Evolutionary conservation across 2,888 invertebrate genomes (phyloP), one percentile per base, ranked within the genome.

Genomic region (Coelopa pilipes): DNA sequence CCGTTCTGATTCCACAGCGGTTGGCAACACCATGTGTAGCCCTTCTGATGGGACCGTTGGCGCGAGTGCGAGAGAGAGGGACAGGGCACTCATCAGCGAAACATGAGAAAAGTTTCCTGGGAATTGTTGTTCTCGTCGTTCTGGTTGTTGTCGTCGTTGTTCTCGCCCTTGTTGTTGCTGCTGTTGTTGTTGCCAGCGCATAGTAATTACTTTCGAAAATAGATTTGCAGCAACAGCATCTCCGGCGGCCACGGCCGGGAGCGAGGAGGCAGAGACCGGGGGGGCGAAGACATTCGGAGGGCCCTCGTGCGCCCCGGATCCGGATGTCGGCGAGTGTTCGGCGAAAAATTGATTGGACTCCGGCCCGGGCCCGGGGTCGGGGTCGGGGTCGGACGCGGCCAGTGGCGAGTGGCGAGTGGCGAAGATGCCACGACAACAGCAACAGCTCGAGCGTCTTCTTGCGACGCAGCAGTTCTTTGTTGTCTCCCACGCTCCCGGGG

Each of bases 381-480:
- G 34, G 2, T 34, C n/a, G n/a, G n/a, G n/a, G n/a, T 34, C 34
- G 4, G 4, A 2, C 34, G 34, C 34, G 34, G 34, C 7, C 34
- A 34, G 34, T 34, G 34, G 34, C 34, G n/a, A n/a, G n/a, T n/a
- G n/a, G n/a, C n/a, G n/a, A n/a, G n/a, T n/a, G n/a, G n/a, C 7
- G 46, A 63, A 21, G 5, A 63, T 72, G 70, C 72, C 73, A 66
- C 68, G 63, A 13, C 68, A 76, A 60, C 72, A 72, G 21, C 34
- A 68, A 65, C 57, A 71, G 57, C 24, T 62, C 24, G 47, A 49
- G 47, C 57, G 49, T 11, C 10, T 34, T 34, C 2, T 7, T 34
- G 7, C 34, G 7, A 34, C 34, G 19, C n/a, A 53, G 72, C 34
- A 34, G 34, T 34, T 19, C 10, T 59, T 19, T 15, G 12, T 57